Conservation (phyloP, 2,113 vertebrate genomes). For the Arvicanthis niloticus region DNA sequence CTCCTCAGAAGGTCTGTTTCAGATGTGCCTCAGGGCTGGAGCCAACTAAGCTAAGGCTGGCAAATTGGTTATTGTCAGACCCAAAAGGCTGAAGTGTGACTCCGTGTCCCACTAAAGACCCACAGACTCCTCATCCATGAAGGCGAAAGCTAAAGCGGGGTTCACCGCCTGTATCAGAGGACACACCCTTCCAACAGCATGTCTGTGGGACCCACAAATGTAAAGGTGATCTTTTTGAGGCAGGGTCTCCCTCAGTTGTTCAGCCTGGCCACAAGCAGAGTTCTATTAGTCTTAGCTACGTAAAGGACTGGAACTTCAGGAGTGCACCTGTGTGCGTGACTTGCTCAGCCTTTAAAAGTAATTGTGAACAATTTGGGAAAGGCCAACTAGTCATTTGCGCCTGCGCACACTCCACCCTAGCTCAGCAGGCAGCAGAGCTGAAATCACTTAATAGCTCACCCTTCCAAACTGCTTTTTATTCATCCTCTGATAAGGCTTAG, state of each 20-base stretch:
- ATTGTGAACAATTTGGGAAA: not conserved
- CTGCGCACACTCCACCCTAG: not conserved
- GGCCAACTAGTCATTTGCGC: not conserved
- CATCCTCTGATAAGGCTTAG: not conserved
- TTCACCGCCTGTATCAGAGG: rapidly evolving
- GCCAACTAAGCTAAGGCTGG: not conserved
- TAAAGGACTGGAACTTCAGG: too few species aligned
- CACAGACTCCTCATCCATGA: too few species aligned
- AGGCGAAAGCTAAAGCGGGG: not conserved
- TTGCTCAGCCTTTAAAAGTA: not conserved
- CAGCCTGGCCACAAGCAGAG: not conserved
- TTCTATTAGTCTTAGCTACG: not conserved
- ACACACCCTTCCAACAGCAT: not conserved
- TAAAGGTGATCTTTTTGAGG: not conserved
- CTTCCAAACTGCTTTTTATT: not conserved
- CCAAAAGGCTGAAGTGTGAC: not conserved
- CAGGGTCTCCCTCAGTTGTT: not conserved
- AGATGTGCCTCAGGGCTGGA: not conserved
- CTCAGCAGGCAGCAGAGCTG: not conserved
- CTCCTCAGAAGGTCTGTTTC: not conserved
- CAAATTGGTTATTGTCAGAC: not conserved
- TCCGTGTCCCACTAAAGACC: not conserved
- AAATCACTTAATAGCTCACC: not conserved
- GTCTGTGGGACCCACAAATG: slow-evolving; percentile 3
- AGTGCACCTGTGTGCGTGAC: rapidly evolving